Base-by-base conservation (phyloP, 2,113 vertebrate genomes). In the Kryptolebias marmoratus region DNA sequence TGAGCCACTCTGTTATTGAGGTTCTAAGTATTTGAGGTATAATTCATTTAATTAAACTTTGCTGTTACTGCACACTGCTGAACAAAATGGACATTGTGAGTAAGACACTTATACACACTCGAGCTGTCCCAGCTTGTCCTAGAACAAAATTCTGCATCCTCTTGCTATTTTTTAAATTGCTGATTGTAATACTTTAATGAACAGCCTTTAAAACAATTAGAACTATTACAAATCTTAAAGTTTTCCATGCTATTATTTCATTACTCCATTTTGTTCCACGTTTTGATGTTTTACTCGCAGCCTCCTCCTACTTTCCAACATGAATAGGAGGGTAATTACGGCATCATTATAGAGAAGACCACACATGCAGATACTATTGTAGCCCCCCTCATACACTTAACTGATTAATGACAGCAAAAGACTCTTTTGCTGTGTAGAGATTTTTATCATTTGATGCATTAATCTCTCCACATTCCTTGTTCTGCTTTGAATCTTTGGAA, bases 381-480 rank as follows among this genome's bases (percentile, higher is more conserved):
- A 53, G 3, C 68, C 52, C 57, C 22, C 64, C 65, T 60, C 71
- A 58, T 47, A 65, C 42, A 18, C 50, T 55, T 61, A 61, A 45
- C 71, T 85, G 87, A 90, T 90, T 86, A 87, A 90, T 80, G 7
- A 62, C 75, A 77, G 85, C 83, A 88, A 83, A 90, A 81, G 82
- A 75, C 44, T 56, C 68, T 83, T 85, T 85, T 81, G 53, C 76
- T 88, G 69, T 85, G 71, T 60, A 66, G 63, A 87, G 87, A 91
- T 85, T 80, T 75, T 87, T 81, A 90, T 92, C 85, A 82, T 80
- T 63, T 85, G 61, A 81, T 78, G 74, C 82, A 75, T 88, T 87
- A 86, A 89, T 91, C 82, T 80, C 70, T 68, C 59, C 79, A 55
- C 64, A 13, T 71, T 62, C 39, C 50, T 71, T 71, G 44, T 15